Conservation (phyloP, 1,140 invertebrate genomes). For the Medauroidea extradentata region DNA sequence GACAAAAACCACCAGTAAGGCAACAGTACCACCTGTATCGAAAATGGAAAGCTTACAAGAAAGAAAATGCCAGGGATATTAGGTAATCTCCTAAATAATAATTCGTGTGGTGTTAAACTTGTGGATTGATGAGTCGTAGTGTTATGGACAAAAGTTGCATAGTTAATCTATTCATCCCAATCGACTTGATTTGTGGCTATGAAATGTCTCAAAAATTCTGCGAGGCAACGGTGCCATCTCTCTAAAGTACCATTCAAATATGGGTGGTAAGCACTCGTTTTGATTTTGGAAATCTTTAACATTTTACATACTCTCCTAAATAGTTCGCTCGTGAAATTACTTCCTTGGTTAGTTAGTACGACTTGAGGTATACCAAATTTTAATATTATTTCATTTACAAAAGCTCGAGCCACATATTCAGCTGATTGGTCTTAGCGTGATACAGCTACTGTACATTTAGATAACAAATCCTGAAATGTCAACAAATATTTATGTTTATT, state of each 20-base stretch:
- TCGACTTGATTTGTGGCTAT: too few species aligned
- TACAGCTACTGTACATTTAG: slow-evolving; percentile 3
- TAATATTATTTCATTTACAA: not conserved
- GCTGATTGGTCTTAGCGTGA: not conserved
- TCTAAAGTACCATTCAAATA: slow-evolving; percentile 37
- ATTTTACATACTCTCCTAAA: too few species aligned
- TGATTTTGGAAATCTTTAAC: too few species aligned
- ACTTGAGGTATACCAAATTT: not conserved
- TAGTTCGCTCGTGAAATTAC: slow-evolving; percentile 9
- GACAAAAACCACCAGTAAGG: too few species aligned
- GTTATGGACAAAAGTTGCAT: too few species aligned
- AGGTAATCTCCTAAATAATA: not conserved
- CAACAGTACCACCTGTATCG: too few species aligned
- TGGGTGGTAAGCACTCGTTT: too few species aligned
- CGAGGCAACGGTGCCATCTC: slow-evolving; percentile 30
- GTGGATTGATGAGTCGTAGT: not conserved
- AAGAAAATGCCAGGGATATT: slow-evolving; percentile 1
- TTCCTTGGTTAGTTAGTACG: not conserved
- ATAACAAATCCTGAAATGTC: slow-evolving; percentile 7
- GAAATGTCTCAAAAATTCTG: slow-evolving; percentile 35
- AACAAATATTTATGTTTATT: slow-evolving; percentile 9
- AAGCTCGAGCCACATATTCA: not conserved
- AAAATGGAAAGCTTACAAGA: too few species aligned
- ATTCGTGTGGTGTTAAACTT: not conserved
- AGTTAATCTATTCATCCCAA: too few species aligned